These are phyloP conservation scores for Brachystomella parvula DNA, from an alignment of 1,140 invertebrate genomes.

Conservation along the genomic window DNA sequence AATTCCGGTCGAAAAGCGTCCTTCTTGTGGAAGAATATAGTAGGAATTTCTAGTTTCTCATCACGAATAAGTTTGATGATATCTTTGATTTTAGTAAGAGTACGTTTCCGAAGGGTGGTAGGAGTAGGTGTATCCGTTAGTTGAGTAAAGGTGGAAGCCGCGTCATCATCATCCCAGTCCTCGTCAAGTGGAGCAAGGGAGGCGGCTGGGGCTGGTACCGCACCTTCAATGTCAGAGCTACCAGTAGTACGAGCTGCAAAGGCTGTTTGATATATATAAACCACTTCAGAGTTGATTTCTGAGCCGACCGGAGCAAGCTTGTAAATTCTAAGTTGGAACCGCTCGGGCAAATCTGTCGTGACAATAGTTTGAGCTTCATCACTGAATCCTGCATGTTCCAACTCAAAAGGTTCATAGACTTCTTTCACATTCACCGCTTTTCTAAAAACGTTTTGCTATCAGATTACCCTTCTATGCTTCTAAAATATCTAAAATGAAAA, in stretches of 20 bases:
- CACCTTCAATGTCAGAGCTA: not conserved
- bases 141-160: not conserved
- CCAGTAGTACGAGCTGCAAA: not conserved
- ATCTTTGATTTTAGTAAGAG: conserved; percentile 74
- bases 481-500: not conserved
- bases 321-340: conserved; percentile 82
- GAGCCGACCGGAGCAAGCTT: conserved; percentile 51
- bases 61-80: conserved; percentile 93
- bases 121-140: too few species aligned
- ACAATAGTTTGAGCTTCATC: conserved; percentile 87
- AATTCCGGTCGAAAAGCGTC: conserved; percentile 93
- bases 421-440: conserved; percentile 40
- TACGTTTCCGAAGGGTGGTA: not conserved
- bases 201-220: not conserved
- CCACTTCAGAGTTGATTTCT: not conserved
- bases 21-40: conserved; percentile 97
- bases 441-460: conserved; percentile 84
- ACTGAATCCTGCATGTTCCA: conserved; percentile 91
- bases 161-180: not conserved
- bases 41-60: conserved; percentile 89
- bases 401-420: conserved; percentile 93
- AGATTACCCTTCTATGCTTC: conserved; percentile 52
- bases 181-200: not conserved
- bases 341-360: conserved; percentile 79
- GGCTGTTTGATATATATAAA: not conserved